These are phyloP conservation scores for Mionectes macconnelli DNA, from an alignment of 2,113 vertebrate species.

Conservation along the genomic window DNA sequence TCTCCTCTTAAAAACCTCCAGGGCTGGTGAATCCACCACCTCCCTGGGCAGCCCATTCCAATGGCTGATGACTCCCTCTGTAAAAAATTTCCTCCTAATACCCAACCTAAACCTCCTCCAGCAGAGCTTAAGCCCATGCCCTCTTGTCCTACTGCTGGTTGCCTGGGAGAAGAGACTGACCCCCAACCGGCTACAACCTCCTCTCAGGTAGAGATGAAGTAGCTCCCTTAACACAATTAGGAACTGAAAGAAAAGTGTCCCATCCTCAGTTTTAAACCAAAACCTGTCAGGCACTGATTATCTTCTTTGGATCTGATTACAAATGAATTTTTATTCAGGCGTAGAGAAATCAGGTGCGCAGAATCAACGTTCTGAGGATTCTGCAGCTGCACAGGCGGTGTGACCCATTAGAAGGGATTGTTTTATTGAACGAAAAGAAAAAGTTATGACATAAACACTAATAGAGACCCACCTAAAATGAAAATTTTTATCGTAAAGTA, in stretches of 20 bases:
- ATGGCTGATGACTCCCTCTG: too few species aligned
- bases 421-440: not conserved
- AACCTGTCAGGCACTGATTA: not conserved
- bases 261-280: not conserved
- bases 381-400: not conserved
- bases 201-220: not conserved
- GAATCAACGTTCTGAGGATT: rapidly evolving
- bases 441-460: not conserved
- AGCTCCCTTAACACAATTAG: not conserved
- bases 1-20: too few species aligned
- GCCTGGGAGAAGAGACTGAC: too few species aligned
- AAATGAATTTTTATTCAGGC: not conserved
- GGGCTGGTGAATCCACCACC: too few species aligned
- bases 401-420: not conserved
- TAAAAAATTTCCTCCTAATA: too few species aligned
- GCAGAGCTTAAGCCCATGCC: too few species aligned
- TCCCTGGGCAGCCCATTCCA: too few species aligned
- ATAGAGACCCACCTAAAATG: not conserved
- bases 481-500: not conserved
- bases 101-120: too few species aligned
- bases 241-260: not conserved
- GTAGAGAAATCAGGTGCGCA: not conserved
- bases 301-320: not conserved
- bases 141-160: too few species aligned
- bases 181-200: too few species aligned